A percentile compares a stretch with the other conserved stretches of the same genome.
Conservation (phyloP, 2,888 invertebrate genomes). For the Rhingia rostrata region DNA sequence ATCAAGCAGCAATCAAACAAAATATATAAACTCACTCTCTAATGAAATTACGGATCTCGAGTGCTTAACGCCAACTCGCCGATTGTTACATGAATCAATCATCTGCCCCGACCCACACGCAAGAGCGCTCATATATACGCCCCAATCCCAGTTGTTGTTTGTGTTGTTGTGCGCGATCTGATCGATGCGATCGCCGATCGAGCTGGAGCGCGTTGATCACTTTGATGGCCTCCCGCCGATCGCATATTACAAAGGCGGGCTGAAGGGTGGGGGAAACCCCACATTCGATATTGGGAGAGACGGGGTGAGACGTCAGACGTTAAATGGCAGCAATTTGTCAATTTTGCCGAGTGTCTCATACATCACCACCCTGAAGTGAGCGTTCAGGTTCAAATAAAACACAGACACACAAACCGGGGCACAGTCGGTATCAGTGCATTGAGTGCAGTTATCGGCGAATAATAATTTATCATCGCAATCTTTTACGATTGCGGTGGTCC, state of each 20-base stretch:
- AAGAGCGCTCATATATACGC: slow-evolving; percentile 53
- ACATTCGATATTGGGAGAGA: slow-evolving; percentile 10
- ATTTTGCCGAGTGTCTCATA: slow-evolving; percentile 69
- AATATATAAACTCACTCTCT: slow-evolving; percentile 65
- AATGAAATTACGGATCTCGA: slow-evolving; percentile 69
- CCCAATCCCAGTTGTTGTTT: slow-evolving; percentile 45
- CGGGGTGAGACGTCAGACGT: slow-evolving; percentile 65
- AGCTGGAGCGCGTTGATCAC: slow-evolving; percentile 58
- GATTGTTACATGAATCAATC: slow-evolving; percentile 74
- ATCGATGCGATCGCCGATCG: slow-evolving; percentile 66
- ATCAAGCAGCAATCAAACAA: slow-evolving; percentile 71
- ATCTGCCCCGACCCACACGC: slow-evolving; percentile 71
- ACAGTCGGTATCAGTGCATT: slow-evolving; percentile 49
- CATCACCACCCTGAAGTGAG: slow-evolving; percentile 61
- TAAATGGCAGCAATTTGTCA: slow-evolving; percentile 74
- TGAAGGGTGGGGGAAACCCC: slow-evolving; percentile 16
- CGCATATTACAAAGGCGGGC: not conserved
- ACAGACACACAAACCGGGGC: slow-evolving; percentile 7
- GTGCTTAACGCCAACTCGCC: slow-evolving; percentile 73
- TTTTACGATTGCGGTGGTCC: slow-evolving; percentile 68
- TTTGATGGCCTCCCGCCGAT: slow-evolving; percentile 68
- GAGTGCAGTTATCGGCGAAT: slow-evolving; percentile 65
- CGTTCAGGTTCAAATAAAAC: slow-evolving; percentile 54
- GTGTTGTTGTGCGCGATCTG: slow-evolving; percentile 52
- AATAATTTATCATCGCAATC: slow-evolving; percentile 72